Percentiles rank a stretch among this genome's conserved stretches.
phyloP scores from a whole-genome alignment of 2,888 invertebrate genomes.

The Lithodes maja region DNA sequence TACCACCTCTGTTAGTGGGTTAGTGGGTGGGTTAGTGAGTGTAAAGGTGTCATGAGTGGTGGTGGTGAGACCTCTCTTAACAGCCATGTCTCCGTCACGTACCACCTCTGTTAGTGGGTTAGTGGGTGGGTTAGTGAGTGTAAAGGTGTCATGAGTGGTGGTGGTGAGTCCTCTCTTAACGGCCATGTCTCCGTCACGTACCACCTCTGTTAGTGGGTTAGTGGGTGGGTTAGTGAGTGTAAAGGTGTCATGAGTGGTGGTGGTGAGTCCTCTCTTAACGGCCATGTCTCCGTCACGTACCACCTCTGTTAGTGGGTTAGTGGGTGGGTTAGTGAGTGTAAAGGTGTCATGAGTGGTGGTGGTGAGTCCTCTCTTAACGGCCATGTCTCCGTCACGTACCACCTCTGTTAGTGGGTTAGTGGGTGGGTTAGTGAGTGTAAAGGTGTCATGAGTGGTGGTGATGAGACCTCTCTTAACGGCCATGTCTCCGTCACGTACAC shows the following conservation, averaged over 20 bases:
- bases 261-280: slow-evolving; percentile 78
- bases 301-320: slow-evolving; percentile 78
- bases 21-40: slow-evolving; percentile 76
- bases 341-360: slow-evolving; percentile 79
- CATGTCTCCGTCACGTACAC: slow-evolving; percentile 81
- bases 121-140: slow-evolving; percentile 78
- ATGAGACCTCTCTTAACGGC: slow-evolving; percentile 78
- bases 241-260: slow-evolving; percentile 79
- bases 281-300: slow-evolving; percentile 81
- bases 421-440: slow-evolving; percentile 79
- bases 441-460: slow-evolving; percentile 78
- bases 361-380: slow-evolving; percentile 77
- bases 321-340: slow-evolving; percentile 78
- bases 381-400: slow-evolving; percentile 81
- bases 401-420: slow-evolving; percentile 78
- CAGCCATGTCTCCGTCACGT: slow-evolving; percentile 81
- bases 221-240: slow-evolving; percentile 78
- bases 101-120: slow-evolving; percentile 79
- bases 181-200: slow-evolving; percentile 81
- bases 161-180: slow-evolving; percentile 78
- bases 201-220: slow-evolving; percentile 78
- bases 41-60: slow-evolving; percentile 79
- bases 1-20: too few relatives aligned
- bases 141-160: slow-evolving; percentile 79
- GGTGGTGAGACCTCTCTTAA: slow-evolving; percentile 78